Base-by-base conservation (phyloP, 23 tunicate species). In the Styela clava region DNA sequence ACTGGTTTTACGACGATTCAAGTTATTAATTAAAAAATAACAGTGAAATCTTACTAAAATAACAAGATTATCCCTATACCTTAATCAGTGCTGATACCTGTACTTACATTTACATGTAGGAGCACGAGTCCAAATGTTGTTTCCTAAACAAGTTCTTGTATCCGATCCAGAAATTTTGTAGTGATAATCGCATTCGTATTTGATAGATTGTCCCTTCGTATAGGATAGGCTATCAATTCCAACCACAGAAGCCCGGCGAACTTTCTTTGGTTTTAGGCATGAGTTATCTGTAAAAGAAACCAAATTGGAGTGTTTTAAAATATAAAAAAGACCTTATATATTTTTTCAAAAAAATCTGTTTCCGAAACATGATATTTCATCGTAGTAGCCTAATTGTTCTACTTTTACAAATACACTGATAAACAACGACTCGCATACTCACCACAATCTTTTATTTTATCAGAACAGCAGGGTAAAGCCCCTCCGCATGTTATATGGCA, bases 81-180 rank as follows among this genome's bases (percentile, higher is more conserved):
- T n/a, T n/a, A n/a, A n/a, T n/a, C n/a, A n/a, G n/a, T n/a, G n/a
- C n/a, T n/a, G n/a, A n/a, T n/a, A n/a, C n/a, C n/a, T 44, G 12
- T 44, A 71, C 77, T 71, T 71, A 71, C 77, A 71, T 26, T 12
- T 3, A 71, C 77, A 71, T n/a, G 35, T 30, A 27, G 35, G 77
- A 16, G 77, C 20, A 3, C 77, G 18, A 3, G 77, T 28, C 77
- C 77, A 71, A 5, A 71, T 32, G 16, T 71, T 71, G 16, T 34
- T 71, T n/a, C 35, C 35, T 16, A 71, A 19, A 29, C 77, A 71
- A 28, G 77, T 71, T 71, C 34, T 18, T 3, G 77, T 71, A 16
- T 18, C 16, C 2, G 24, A 28, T 71, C 77, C 77, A 3, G 32
- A 21, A 16, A 71, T 26, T 29, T 19, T 35, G 16, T 71, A 71